phyloP scores from a whole-genome alignment of 1,140 invertebrate species.

The Drosophila melanogaster region Release_6_plus_ISO1_MT NT_037436.4:15448501-15449000 shows the following conservation, averaged over 20 bases:
- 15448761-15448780: slow-evolving; percentile 43
- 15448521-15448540: slow-evolving; percentile 12
- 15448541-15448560: slow-evolving; percentile 19
- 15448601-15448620: slow-evolving; percentile 35
- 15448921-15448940: slow-evolving; percentile 69
- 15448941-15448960: slow-evolving; percentile 75
- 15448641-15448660: slow-evolving; percentile 50
- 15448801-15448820: slow-evolving; percentile 67
- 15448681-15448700: slow-evolving; percentile 43
- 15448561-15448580: slow-evolving; percentile 27
- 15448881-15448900: slow-evolving; percentile 23
- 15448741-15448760: slow-evolving; percentile 28
- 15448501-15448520: too few species aligned
- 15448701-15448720: slow-evolving; percentile 45
- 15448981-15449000: slow-evolving; percentile 65
- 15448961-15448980: slow-evolving; percentile 59
- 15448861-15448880: background rate
- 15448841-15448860: background rate
- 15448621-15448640: slow-evolving; percentile 19
- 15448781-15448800: slow-evolving; percentile 75
- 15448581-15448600: slow-evolving; percentile 21
- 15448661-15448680: slow-evolving; percentile 51
- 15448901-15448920: slow-evolving; percentile 14
- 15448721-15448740: slow-evolving; percentile 74
- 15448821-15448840: slow-evolving; percentile 40